Conservation (phyloP, 2,113 vertebrate species). For the Mellivora capensis region DNA sequence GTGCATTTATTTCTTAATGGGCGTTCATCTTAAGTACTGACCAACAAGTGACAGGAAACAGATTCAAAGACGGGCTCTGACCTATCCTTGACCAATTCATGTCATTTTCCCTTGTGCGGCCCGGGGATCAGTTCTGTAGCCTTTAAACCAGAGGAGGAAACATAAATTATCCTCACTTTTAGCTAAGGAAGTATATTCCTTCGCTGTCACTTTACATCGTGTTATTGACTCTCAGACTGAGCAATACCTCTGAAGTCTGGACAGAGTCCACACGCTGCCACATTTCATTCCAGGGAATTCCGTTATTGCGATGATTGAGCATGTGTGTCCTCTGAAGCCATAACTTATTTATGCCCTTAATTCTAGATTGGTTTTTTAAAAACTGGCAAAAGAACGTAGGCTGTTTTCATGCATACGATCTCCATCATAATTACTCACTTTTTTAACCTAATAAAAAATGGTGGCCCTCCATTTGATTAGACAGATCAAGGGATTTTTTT, state of each 20-base stretch:
- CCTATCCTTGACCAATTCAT: neutral
- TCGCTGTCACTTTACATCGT: neutral
- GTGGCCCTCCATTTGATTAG: neutral
- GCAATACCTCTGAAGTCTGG: constrained; percentile 31
- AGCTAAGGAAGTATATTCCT: constrained; percentile 50
- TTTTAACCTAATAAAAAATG: constrained; percentile 23
- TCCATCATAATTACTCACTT: neutral
- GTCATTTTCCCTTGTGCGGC: neutral
- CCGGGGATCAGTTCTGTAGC: neutral
- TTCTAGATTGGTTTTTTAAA: constrained; percentile 37
- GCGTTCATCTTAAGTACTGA: neutral
- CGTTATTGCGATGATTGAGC: constrained; percentile 1
- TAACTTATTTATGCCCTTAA: constrained; percentile 57
- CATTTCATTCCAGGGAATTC: constrained; percentile 52
- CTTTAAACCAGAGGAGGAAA: constrained; percentile 12
- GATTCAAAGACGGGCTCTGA: neutral
- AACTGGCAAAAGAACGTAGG: constrained; percentile 14
- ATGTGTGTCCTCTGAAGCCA: neutral
- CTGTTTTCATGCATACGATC: neutral
- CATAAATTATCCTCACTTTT: constrained; percentile 37
- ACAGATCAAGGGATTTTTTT: neutral
- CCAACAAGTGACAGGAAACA: neutral
- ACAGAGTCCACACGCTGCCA: constrained; percentile 3
- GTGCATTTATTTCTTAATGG: neutral
- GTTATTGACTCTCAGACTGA: constrained; percentile 62